Evolutionary conservation across 2,888 invertebrate species (phyloP).

Genomic region (Odontocerum albicorne): DNA sequence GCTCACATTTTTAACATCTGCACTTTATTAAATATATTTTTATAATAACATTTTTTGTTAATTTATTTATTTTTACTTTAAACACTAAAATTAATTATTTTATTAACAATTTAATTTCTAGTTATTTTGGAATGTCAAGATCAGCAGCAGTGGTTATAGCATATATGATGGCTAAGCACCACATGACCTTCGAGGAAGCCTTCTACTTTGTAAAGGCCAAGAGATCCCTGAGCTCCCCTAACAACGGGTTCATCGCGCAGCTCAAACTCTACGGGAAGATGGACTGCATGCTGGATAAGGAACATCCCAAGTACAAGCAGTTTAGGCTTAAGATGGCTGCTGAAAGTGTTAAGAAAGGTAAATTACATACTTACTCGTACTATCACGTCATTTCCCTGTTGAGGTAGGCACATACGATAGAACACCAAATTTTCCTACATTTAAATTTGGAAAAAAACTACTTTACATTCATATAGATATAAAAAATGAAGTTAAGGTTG

Average conservation of each 20-base stretch:
- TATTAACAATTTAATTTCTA: conserved; percentile 43
- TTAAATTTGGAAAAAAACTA: too few relatives aligned
- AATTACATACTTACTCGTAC: too few relatives aligned
- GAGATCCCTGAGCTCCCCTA: conserved; percentile 74
- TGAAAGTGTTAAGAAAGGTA: conserved; percentile 75
- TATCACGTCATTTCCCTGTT: too few relatives aligned
- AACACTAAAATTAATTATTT: too few relatives aligned
- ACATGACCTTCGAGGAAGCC: conserved; percentile 72
- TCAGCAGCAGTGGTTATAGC: conserved; percentile 87
- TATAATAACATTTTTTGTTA: too few relatives aligned
- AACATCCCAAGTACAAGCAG: conserved; percentile 71
- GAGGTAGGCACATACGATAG: too few relatives aligned
- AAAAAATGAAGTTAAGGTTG: too few relatives aligned
- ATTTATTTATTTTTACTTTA: too few relatives aligned
- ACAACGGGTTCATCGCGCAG: conserved; percentile 79
- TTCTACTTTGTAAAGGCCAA: conserved; percentile 67
- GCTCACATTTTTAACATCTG: too few relatives aligned
- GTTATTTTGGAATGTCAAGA: conserved; percentile 88
- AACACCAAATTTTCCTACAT: too few relatives aligned
- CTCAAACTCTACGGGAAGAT: conserved; percentile 78
- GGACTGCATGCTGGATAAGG: conserved; percentile 70
- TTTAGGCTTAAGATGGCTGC: conserved; percentile 79
- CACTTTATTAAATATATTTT: too few relatives aligned
- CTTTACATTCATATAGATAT: too few relatives aligned
- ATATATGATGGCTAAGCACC: conserved; percentile 83